Base-by-base conservation (phyloP, 30 jellyfish, hydroid and myxozoan species). In the Catostylus mosaicus region DNA sequence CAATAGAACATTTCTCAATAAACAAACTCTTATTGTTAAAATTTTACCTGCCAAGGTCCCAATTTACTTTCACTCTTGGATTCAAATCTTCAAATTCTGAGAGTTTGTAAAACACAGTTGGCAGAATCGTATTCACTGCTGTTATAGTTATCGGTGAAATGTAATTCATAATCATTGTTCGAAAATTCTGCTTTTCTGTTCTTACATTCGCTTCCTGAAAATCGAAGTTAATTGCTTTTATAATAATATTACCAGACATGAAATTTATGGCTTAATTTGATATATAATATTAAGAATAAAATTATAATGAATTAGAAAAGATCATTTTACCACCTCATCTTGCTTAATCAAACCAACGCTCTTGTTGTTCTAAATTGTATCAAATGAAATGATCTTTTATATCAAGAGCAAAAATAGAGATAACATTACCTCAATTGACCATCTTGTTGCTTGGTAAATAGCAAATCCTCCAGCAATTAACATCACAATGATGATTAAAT, bases 101-200 rank as follows among this genome's bases (percentile, higher is more conserved):
- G 20, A 84, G 72, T 26, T 65, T 69, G 75, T 84, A 84, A 51
- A 84, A 84, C 73, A 84, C 43, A 22, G 76, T 43, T 40, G 95
- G 95, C 19, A 84, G 69, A 10, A 84, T 43, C 0, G 81, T 45
- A 50, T 84, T 84, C 52, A 84, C 88, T 27, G 84, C 74, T 14
- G 95, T 84, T 31, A 84, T 64, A 11, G 95, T 73, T 23, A 84
- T 74, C 22, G 77, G 95, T 11, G 95, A 84, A 32, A 86, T 86
- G 73, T 84, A 84, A 27, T 38, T 84, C 52, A 29, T 37, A 6
- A 84, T 50, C 86, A 74, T 74, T 27, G 85, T 52, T 5, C 19
- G 78, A 63, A 84, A 40, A 40, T 61, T 62, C 38, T 84, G 82
- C 20, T 64, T 50, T 51, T 62, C 14, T 43, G 26, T 22, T 20